Evolutionary conservation across 2,113 vertebrate species (phyloP), one percentile per base, ranked within the genome.

Genomic region (Ameiurus melas): DNA sequence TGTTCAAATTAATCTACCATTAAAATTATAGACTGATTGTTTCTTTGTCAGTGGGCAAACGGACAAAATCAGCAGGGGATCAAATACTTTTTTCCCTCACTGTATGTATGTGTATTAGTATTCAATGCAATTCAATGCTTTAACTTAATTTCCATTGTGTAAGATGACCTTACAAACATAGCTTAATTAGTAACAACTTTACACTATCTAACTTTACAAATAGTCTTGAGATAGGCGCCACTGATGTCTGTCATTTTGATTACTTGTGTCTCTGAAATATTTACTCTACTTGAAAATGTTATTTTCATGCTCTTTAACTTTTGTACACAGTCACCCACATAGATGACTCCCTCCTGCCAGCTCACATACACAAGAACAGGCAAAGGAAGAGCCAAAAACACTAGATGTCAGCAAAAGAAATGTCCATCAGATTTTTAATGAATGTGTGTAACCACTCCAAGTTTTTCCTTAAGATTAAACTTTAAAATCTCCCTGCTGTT

Each of bases 271-370:
- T 62, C 39, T 70, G 66, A 57, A 84, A 84, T 87, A 77, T 89
- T 85, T 89, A 89, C 87, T 71, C 77, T 58, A 53, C 85, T 81
- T 87, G 73, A 84, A 89, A 89, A 85, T 89, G 86, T 89, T 90
- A 89, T 82, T 85, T 88, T 71, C 83, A 71, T 62, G 85, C 82
- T 88, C 71, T 77, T 88, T 30, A 58, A 66, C 80, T 84, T 89
- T 88, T 82, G 70, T 89, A 88, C 86, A 73, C 43, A 87, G 81
- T 86, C 88, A 81, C 89, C 89, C 91, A 89, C 91, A 78, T 70
- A 55, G 86, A 85, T 85, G 64, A 86, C 85, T 86, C 81, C 78
- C 60, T 81, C 30, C 12, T 25, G 80, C 58, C 58, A 83, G 57
- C 80, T 83, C 43, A 70, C 43, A 81, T 55, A 73, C 79, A 83